Evolutionary conservation across 2,113 vertebrate species (phyloP).

Genomic region (Charadrius vociferus): DNA sequence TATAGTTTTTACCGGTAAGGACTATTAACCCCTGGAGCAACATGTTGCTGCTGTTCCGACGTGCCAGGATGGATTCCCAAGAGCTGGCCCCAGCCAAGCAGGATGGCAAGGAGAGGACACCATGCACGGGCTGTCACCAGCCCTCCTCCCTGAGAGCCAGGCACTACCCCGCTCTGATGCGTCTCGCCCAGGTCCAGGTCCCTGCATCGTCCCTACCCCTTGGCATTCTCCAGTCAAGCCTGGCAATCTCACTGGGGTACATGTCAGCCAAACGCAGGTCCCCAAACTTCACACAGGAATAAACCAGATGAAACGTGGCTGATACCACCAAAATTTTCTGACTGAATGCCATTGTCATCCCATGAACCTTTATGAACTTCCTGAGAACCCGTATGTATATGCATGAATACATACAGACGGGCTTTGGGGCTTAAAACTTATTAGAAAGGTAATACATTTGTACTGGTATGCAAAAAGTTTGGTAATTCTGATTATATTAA

Average conservation of each 20-base stretch:
- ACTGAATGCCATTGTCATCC: rapidly evolving
- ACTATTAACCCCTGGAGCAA: background rate
- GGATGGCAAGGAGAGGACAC: background rate
- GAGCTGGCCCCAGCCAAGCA: background rate
- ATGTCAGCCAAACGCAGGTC: background rate
- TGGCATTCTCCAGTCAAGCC: background rate
- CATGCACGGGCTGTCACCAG: background rate
- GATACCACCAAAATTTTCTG: too few species aligned
- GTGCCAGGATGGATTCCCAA: rapidly evolving
- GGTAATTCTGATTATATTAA: background rate
- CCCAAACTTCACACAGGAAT: background rate
- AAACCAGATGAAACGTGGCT: background rate
- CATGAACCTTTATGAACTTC: background rate
- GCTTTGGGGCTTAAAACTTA: background rate
- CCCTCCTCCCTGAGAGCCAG: background rate
- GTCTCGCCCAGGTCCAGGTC: background rate
- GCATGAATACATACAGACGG: background rate
- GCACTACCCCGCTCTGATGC: too few species aligned
- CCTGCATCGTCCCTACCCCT: background rate
- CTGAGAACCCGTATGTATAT: background rate
- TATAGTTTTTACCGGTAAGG: rapidly evolving
- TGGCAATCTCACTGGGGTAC: background rate
- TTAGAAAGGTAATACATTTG: background rate
- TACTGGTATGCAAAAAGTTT: background rate
- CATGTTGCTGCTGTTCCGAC: rapidly evolving